Base-by-base conservation (phyloP, 2,113 vertebrate genomes). In the Centropus bengalensis region DNA sequence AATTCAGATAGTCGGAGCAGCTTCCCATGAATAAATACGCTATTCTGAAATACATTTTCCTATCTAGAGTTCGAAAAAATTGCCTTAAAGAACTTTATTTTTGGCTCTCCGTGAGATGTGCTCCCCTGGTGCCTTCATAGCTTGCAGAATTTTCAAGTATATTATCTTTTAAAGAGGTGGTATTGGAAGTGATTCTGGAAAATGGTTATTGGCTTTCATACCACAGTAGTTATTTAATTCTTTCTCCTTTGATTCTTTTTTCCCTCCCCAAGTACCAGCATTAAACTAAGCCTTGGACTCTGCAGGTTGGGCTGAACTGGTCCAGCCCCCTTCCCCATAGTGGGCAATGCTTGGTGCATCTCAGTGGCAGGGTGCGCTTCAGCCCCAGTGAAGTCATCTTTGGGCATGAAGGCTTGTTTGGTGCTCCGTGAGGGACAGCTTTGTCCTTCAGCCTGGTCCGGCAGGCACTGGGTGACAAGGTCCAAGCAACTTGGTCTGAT, bases 351-450 rank as follows among this genome's bases (percentile, higher is more conserved):
- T 52, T 45, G 70, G 30, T 24, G 16, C 33, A 36, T 60, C 2
- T 0, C 45, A 9, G 28, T 54, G 64, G 1, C 4, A 2, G 64
- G 67, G 55, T 2, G 0, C 19, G 4, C 32, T 42, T 70, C 51
- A 54, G 15, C 60, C 3, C 45, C 32, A 3, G 32, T 18, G 22
- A 38, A 22, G 12, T 3, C 1, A 1, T 13, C 60, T 67, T 55
- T 68, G 67, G 59, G 32, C 15, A 68, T 60, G 15, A 27, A 54
- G 52, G 14, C 28, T 79, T n/a, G 3, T 9, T 77, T n/a, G 42
- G 19, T 52, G 38, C 51, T 62, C 21, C 22, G 4, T 1, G 5
- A 11, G 12, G 22, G 16, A 56, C 6, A 49, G 21, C 32, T 71
- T 84, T 85, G 51, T 8, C n/a, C 15, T 44, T 28, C 26, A 60